Percentiles rank a stretch among this genome's conserved stretches.
Conservation (phyloP, 2,888 invertebrate species). For the Mesorhabditis belari region DNA sequence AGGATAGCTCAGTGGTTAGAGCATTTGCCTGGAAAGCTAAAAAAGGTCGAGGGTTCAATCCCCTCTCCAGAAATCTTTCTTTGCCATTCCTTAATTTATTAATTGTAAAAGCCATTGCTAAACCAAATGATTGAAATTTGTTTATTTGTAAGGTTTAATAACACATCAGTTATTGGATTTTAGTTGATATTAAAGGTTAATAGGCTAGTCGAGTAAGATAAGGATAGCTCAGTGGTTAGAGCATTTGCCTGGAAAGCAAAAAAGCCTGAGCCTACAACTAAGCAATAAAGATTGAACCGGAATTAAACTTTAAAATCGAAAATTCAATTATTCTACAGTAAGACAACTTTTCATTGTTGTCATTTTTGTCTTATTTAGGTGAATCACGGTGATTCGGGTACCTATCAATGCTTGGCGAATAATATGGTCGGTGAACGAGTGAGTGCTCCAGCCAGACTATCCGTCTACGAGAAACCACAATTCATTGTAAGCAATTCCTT, state of each 20-base stretch:
- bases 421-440: constrained; percentile 53
- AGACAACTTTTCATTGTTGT: background rate
- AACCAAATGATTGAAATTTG: background rate
- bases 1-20: too few relatives aligned
- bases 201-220: too few relatives aligned
- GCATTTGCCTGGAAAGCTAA: too few relatives aligned
- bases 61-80: too few relatives aligned
- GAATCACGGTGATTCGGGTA: constrained; percentile 47
- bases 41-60: too few relatives aligned
- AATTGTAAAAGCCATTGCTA: background rate
- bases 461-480: constrained; percentile 52
- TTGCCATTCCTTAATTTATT: too few relatives aligned
- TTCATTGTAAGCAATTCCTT: constrained; percentile 39
- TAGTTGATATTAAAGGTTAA: too few relatives aligned
- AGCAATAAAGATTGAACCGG: too few relatives aligned
- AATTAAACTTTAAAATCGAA: constrained; percentile 3
- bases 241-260: too few relatives aligned
- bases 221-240: too few relatives aligned
- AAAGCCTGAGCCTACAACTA: too few relatives aligned
- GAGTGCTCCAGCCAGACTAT: constrained; percentile 48
- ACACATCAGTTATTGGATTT: too few relatives aligned
- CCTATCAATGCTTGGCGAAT: constrained; percentile 52
- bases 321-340: background rate
- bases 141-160: background rate
- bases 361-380: constrained; percentile 25